Evolutionary conservation across 2,888 invertebrate species (phyloP), one percentile per base, ranked within the genome.

Genomic region (Dasysyrphus tricinctus): DNA sequence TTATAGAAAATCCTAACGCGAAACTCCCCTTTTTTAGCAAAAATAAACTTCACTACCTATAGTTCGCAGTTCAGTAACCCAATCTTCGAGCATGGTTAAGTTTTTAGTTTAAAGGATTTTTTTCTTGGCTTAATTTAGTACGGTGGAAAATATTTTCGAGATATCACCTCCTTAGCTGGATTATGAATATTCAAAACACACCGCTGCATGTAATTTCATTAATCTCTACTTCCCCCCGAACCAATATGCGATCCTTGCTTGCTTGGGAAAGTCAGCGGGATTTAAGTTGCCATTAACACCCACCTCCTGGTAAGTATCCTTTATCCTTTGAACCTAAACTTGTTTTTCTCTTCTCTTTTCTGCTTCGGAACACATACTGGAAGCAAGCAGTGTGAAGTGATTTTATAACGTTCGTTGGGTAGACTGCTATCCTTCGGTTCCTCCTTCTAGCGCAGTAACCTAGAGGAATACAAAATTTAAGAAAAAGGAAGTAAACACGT

Each of bases 241-340:
- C 42, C 24, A 11, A 14, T 29, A 39, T 34, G 3, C 14, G 44
- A 14, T 14, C 49, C 19, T 39, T 61, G 49, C 37, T 70, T 47
- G 24, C 7, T 29, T 2, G 24, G 39, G 39, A 65, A 32, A 72
- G 47, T 56, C 49, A 57, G 39, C 57, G 24, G 39, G 65, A 47
- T 72, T 65, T 72, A 72, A 77, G 72, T 61, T 74, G 61, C 61
- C 69, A 78, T 82, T 63, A 78, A 61, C 78, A 69, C 74, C 54
- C 75, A 59, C 56, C 47, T 67, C 32, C 47, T 57, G 7, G 5
- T 11, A 49, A 42, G 72, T 47, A 57, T 75, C 63, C 63, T 65
- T 72, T 47, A 76, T 76, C 54, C 73, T 56, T 47, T 51, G 9
- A 72, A 67, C 39, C 42, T 29, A 49, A 54, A 59, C 37, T 61